Evolutionary conservation across 1,140 invertebrate species (phyloP).

Genomic region (Polypedilum pembai): DNA sequence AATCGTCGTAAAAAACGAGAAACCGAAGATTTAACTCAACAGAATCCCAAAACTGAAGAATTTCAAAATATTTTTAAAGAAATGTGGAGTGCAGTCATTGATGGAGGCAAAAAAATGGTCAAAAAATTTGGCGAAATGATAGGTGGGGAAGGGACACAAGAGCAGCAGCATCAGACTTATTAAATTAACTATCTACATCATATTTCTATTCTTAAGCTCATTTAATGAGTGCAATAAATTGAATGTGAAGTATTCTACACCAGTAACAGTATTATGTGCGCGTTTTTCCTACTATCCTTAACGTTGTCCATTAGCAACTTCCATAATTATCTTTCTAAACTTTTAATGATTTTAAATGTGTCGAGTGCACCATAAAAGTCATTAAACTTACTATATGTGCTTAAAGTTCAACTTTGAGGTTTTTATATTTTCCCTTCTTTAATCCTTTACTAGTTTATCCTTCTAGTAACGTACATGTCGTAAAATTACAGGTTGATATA

Average conservation of each 20-base stretch:
- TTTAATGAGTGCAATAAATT: background rate
- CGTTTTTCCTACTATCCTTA: background rate
- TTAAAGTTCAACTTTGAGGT: background rate
- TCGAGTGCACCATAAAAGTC: conserved; percentile 3
- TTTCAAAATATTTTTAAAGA: background rate
- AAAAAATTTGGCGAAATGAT: background rate
- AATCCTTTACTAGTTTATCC: background rate
- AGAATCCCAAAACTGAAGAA: background rate
- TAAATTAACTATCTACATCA: background rate
- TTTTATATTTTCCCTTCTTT: background rate
- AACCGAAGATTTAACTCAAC: background rate
- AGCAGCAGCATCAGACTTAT: background rate
- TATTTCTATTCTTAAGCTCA: no score
- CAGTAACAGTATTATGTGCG: background rate
- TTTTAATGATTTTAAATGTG: conserved; percentile 16
- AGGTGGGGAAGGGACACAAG: background rate
- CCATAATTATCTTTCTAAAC: background rate
- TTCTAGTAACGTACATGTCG: background rate
- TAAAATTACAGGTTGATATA: background rate
- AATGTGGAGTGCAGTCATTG: background rate
- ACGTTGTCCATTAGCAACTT: background rate
- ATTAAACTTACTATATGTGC: background rate
- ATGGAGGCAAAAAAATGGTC: background rate
- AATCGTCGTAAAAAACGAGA: background rate
- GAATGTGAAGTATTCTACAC: background rate